Percentiles rank a stretch among this genome's conserved stretches.
These are phyloP conservation scores for Cartodere bifasciata DNA, from an alignment of 2,888 invertebrate genomes.

Conservation along the genomic window DNA sequence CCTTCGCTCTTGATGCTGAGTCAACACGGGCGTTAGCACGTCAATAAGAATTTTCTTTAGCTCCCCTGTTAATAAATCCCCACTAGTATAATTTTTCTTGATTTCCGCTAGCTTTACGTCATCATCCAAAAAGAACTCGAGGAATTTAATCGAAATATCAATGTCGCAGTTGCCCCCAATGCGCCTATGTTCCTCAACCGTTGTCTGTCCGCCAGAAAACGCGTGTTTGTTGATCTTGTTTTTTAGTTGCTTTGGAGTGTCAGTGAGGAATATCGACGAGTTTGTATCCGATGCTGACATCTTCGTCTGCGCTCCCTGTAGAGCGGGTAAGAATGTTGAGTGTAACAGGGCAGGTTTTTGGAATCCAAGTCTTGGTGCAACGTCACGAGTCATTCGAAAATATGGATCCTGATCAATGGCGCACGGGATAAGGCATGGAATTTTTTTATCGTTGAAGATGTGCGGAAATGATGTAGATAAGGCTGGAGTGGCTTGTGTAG, in stretches of 20 bases:
- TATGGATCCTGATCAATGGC: conserved; percentile 99
- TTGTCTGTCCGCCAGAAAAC: conserved; percentile 91
- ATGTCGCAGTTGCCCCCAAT: conserved; percentile 92
- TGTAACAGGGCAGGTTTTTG: conserved; percentile 73
- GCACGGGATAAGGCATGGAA: conserved; percentile 86
- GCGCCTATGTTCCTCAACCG: conserved; percentile 82
- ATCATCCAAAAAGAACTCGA: conserved; percentile 90
- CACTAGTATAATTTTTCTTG: conserved; percentile 67
- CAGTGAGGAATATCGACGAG: conserved; percentile 89
- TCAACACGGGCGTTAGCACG: conserved; percentile 62
- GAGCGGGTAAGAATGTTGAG: conserved; percentile 54
- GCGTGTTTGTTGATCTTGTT: conserved; percentile 96
- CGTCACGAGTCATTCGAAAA: conserved; percentile 97
- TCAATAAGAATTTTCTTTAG: conserved; percentile 86
- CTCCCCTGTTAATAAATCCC: conserved; percentile 85
- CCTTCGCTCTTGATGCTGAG: conserved; percentile 69
- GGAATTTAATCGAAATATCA: conserved; percentile 90
- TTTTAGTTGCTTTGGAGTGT: conserved; percentile 90
- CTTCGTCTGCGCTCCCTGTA: conserved; percentile 95
- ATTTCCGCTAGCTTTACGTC: conserved; percentile 65
- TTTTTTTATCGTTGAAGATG: conserved; percentile 70
- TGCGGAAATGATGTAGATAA: conserved; percentile 82
- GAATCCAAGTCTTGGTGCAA: conserved; percentile 80
- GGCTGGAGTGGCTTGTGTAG: conserved; percentile 91
- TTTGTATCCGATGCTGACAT: conserved; percentile 96